Percentiles rank a stretch among this genome's conserved stretches.
phyloP scores from a whole-genome alignment of 2,888 invertebrate species.

The Acrobasis consociella region DNA sequence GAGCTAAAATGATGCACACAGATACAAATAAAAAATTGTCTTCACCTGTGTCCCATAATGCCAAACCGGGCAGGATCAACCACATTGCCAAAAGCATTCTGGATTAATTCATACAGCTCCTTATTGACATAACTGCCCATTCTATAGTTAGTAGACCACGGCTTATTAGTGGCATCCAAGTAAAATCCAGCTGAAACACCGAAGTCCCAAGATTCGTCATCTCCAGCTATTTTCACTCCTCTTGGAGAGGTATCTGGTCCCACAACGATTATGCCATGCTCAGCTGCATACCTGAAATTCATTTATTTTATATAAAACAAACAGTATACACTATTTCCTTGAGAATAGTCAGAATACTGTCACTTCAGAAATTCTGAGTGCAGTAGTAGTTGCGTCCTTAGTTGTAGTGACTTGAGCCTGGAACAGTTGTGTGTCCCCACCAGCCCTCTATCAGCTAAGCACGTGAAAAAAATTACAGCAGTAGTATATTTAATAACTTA shows the following conservation, averaged over 20 bases:
- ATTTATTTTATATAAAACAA: not conserved
- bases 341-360: too few species aligned
- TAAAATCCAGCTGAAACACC: slow-evolving; percentile 98
- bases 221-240: slow-evolving; percentile 93
- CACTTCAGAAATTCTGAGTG: too few species aligned
- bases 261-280: slow-evolving; percentile 93
- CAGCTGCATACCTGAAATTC: slow-evolving; percentile 86
- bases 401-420: too few species aligned
- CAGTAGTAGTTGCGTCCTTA: too few species aligned
- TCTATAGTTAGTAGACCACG: slow-evolving; percentile 95
- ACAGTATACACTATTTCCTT: too few species aligned
- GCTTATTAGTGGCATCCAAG: slow-evolving; percentile 94
- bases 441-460: too few species aligned
- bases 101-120: slow-evolving; percentile 90
- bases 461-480: too few species aligned
- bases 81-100: slow-evolving; percentile 85
- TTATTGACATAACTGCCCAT: slow-evolving; percentile 98
- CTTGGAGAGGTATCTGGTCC: slow-evolving; percentile 98
- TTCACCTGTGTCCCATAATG: slow-evolving; percentile 91
- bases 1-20: too few species aligned
- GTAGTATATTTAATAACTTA: too few species aligned
- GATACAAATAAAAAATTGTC: too few species aligned
- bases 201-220: slow-evolving; percentile 96
- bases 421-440: too few species aligned
- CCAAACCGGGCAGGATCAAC: slow-evolving; percentile 84